Percentiles rank a stretch among this genome's conserved stretches.
Conservation (phyloP, 2,113 vertebrate species). For the Corythornis cristatus region DNA sequence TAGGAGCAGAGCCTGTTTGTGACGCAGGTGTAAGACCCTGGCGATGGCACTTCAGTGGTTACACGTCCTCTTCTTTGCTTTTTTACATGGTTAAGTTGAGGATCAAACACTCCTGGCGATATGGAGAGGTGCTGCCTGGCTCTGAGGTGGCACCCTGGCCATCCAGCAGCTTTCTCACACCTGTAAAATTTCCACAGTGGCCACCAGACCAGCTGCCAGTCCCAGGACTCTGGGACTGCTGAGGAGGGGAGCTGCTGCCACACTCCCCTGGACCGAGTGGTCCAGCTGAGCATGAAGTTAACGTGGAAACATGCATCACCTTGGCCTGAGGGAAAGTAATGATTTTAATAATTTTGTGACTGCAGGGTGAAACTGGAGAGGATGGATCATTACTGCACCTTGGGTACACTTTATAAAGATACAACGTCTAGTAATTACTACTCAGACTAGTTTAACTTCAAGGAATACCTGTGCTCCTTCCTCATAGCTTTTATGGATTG, state of each 20-base stretch:
- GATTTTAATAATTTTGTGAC: neutral
- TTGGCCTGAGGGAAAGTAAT: neutral
- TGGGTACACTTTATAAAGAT: neutral
- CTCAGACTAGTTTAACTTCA: neutral
- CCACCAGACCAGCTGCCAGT: fast-evolving
- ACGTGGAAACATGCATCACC: fast-evolving
- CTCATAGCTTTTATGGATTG: neutral
- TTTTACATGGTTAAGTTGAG: fast-evolving
- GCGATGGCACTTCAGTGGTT: fast-evolving
- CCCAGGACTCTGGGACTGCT: fast-evolving
- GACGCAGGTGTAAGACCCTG: fast-evolving
- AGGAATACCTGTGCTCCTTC: neutral
- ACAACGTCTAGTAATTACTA: neutral
- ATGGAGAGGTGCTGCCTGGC: neutral
- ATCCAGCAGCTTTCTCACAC: fast-evolving
- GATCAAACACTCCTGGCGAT: fast-evolving
- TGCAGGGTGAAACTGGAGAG: neutral
- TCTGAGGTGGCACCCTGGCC: neutral
- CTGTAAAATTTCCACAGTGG: fast-evolving
- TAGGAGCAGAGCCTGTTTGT: fast-evolving
- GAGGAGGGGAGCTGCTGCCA: neutral
- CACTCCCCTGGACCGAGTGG: neutral
- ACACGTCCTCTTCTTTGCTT: neutral
- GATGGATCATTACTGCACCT: neutral
- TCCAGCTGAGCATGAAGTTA: fast-evolving